Evolutionary conservation across 2,797 vertebrate genomes (phyloP).

Genomic region (Hafferia zeledoni): DNA sequence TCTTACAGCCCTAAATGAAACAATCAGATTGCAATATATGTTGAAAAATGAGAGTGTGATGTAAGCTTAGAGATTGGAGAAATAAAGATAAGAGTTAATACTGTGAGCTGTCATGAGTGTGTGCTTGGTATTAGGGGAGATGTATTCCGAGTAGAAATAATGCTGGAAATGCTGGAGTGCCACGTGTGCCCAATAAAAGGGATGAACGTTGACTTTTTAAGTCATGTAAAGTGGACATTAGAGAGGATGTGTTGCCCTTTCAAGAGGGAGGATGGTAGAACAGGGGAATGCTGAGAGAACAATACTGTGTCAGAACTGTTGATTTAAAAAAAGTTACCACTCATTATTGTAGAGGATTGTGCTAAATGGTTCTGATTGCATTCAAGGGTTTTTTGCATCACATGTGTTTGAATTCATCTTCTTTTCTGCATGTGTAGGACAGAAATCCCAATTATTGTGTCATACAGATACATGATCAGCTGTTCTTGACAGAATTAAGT

Average conservation of each 20-base stretch:
- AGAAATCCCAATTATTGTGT: neutral
- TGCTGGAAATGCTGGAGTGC: neutral
- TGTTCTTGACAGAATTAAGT: neutral
- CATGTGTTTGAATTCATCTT: neutral
- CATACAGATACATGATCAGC: neutral
- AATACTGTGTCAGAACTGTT: neutral
- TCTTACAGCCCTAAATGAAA: neutral
- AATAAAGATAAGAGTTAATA: neutral
- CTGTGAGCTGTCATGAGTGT: neutral
- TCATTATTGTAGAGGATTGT: neutral
- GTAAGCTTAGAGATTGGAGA: conserved; percentile 1
- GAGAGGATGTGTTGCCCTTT: neutral
- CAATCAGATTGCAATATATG: neutral
- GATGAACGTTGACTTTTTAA: neutral
- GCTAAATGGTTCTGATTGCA: neutral
- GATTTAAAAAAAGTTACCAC: neutral
- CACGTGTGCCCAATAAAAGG: neutral
- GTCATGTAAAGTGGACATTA: neutral
- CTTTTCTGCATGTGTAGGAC: neutral
- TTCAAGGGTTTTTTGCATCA: neutral
- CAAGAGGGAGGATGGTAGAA: neutral
- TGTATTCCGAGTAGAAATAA: neutral
- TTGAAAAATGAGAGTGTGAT: neutral
- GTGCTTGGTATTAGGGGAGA: neutral
- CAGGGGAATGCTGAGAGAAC: neutral